Conservation (phyloP, 2,888 invertebrate species). For the Phalangium opilio region DNA sequence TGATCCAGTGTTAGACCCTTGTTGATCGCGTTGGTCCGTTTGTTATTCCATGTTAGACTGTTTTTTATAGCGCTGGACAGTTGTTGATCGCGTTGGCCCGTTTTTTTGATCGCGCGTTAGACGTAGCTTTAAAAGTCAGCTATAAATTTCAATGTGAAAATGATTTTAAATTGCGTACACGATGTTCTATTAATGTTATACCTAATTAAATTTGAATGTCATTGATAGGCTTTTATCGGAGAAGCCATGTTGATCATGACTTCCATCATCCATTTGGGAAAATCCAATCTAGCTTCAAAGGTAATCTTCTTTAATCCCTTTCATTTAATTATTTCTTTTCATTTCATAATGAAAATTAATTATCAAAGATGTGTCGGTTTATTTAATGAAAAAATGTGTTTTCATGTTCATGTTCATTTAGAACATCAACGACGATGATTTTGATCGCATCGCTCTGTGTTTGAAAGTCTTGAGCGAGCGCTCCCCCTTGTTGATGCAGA, state of each 20-base stretch:
- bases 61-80: too few relatives aligned
- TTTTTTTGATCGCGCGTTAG: too few relatives aligned
- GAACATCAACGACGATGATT: slow-evolving; percentile 88
- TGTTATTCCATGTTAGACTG: too few relatives aligned
- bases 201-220: not conserved
- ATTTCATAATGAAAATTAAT: slow-evolving; percentile 24
- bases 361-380: not conserved
- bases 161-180: too few relatives aligned
- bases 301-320: slow-evolving; percentile 21
- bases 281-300: slow-evolving; percentile 40
- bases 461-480: slow-evolving; percentile 46
- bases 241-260: slow-evolving; percentile 79
- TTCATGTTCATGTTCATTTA: slow-evolving; percentile 31
- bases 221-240: slow-evolving; percentile 32
- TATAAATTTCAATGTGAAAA: too few relatives aligned
- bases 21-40: too few relatives aligned
- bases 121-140: too few relatives aligned
- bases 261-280: slow-evolving; percentile 68
- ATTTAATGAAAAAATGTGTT: slow-evolving; percentile 4
- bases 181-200: not conserved
- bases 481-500: slow-evolving; percentile 46
- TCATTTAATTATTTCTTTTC: slow-evolving; percentile 24
- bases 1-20: too few relatives aligned
- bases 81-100: too few relatives aligned
- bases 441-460: slow-evolving; percentile 60